Evolutionary conservation across 2,797 vertebrate species (phyloP).

Genomic region (Aulostomus chinensis): DNA sequence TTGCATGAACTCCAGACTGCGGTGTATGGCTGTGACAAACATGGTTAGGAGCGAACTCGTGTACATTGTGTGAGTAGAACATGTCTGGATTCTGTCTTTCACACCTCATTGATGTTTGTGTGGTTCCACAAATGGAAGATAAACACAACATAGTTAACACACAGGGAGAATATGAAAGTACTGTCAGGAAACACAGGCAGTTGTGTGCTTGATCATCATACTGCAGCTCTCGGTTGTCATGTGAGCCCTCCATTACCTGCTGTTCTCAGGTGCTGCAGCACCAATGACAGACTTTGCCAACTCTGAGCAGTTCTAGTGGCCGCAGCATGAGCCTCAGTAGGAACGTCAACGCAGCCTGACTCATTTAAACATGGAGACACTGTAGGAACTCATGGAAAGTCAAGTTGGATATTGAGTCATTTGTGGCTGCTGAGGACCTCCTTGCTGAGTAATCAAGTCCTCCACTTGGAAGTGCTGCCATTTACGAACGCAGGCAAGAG

Average conservation of each 20-base stretch:
- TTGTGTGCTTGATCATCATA: no score
- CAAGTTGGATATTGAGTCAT: background rate
- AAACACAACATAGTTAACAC: slow-evolving; percentile 25
- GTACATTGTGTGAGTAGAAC: background rate
- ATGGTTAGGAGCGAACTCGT: background rate
- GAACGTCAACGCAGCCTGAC: background rate
- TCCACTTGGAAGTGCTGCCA: no score
- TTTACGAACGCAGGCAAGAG: no score
- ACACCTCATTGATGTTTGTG: slow-evolving; percentile 27
- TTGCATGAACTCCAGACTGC: background rate
- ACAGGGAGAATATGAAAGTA: slow-evolving; percentile 4
- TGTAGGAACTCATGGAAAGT: background rate
- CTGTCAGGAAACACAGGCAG: no score
- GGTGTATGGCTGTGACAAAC: background rate
- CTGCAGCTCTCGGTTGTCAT: background rate
- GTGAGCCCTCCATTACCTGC: background rate
- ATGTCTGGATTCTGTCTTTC: slow-evolving; percentile 24
- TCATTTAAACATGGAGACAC: background rate
- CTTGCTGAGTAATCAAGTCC: no score
- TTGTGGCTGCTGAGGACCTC: no score
- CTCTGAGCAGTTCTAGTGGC: background rate
- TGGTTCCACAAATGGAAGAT: slow-evolving; percentile 40
- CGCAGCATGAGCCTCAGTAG: background rate
- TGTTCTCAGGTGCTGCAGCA: background rate
- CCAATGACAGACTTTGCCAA: background rate